Conservation (phyloP, 2,888 invertebrate species). For the Orthonevra nobilis region DNA sequence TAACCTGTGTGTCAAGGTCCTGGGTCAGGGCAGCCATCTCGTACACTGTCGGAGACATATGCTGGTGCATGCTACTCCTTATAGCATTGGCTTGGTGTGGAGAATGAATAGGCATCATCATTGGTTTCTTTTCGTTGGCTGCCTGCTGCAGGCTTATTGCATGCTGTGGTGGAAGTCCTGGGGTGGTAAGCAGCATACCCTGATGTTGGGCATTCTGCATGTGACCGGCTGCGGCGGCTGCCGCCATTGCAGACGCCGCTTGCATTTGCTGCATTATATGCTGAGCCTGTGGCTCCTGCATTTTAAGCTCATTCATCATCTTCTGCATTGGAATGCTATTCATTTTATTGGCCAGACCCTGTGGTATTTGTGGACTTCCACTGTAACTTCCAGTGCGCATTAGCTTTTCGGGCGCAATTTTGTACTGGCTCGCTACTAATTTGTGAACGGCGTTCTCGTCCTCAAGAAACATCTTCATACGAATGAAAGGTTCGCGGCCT, state of each 20-base stretch:
- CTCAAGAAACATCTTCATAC: slow-evolving; percentile 98
- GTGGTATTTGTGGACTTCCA: slow-evolving; percentile 88
- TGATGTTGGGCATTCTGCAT: slow-evolving; percentile 78
- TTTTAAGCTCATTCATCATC: slow-evolving; percentile 88
- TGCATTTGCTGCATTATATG: slow-evolving; percentile 82
- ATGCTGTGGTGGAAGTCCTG: slow-evolving; percentile 89
- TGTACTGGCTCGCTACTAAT: slow-evolving; percentile 97
- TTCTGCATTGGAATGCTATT: slow-evolving; percentile 86
- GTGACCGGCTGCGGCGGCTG: slow-evolving; percentile 74
- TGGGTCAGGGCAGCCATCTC: slow-evolving; percentile 98
- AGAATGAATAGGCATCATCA: slow-evolving; percentile 83
- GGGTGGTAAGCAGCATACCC: slow-evolving; percentile 86
- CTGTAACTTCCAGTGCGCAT: slow-evolving; percentile 98
- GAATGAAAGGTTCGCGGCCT: slow-evolving; percentile 96
- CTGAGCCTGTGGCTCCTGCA: slow-evolving; percentile 86
- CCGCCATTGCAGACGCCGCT: slow-evolving; percentile 80
- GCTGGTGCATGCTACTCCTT: slow-evolving; percentile 88
- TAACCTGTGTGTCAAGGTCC: slow-evolving; percentile 96
- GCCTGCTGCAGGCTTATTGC: slow-evolving; percentile 85
- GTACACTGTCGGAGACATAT: slow-evolving; percentile 96
- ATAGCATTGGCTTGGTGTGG: slow-evolving; percentile 86
- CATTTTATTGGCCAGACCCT: slow-evolving; percentile 87
- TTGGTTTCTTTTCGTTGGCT: slow-evolving; percentile 81
- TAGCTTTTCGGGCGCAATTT: slow-evolving; percentile 97
- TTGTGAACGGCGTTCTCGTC: slow-evolving; percentile 97